A percentile compares a stretch with the other conserved stretches of the same genome.
These are phyloP conservation scores for Halocynthia roretzi DNA, from an alignment of 23 tunicate species.

Conservation along the genomic window DNA sequence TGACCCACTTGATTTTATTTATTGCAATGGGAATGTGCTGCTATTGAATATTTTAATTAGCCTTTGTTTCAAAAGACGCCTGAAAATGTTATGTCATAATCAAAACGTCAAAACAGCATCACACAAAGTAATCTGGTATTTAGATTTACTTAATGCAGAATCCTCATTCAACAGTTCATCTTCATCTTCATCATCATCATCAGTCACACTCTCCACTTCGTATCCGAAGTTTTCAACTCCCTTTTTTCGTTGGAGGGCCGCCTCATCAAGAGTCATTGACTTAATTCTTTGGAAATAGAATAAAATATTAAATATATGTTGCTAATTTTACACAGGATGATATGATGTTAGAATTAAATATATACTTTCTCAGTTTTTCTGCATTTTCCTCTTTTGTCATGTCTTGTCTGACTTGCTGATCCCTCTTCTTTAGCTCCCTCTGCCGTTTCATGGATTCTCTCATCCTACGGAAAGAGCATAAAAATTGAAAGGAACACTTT, in stretches of 20 bases:
- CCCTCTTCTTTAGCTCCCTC: slow-evolving; percentile 42
- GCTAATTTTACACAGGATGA: neutral
- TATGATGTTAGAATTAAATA: neutral
- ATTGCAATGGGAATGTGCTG: no score
- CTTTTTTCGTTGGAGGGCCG: slow-evolving; percentile 25
- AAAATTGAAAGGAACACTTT: neutral
- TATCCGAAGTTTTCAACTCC: slow-evolving; percentile 80
- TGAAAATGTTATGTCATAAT: no score
- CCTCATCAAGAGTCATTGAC: slow-evolving; percentile 54
- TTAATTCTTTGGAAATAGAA: slow-evolving; percentile 34
- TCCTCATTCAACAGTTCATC: no score
- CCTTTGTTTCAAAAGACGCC: no score
- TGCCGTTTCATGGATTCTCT: slow-evolving; percentile 81
- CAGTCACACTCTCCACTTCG: slow-evolving; percentile 58
- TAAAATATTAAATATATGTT: neutral
- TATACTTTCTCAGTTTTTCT: slow-evolving; percentile 40
- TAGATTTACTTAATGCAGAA: no score
- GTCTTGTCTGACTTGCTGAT: slow-evolving; percentile 48
- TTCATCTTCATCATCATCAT: neutral
- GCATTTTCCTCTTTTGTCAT: slow-evolving; percentile 78
- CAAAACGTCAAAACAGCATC: no score
- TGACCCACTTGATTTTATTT: no score
- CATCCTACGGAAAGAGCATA: slow-evolving; percentile 32
- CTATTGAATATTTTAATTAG: no score
- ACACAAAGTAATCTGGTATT: no score